Base-by-base conservation (phyloP, 2,888 invertebrate genomes). In the Hydropsyche betteni region DNA sequence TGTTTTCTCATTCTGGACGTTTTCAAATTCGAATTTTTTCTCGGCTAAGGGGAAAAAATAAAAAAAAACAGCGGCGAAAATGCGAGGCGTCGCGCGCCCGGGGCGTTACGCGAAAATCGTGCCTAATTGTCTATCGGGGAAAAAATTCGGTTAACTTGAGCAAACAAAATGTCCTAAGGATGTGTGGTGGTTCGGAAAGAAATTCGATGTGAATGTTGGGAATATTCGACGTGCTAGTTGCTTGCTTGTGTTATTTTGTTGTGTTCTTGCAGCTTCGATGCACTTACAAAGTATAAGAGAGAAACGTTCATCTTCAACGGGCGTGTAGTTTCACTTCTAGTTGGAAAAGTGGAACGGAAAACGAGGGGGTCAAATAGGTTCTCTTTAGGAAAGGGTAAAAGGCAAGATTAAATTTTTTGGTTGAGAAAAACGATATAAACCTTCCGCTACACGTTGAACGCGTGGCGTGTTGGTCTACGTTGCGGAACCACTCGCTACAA, bases 371-470 rank as follows among this genome's bases (percentile, higher is more conserved):
- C 52, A 70, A 70, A 70, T 70, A 70, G 53, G 70, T 70, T 70
- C 53, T 33, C 14, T 24, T 34, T 7, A 36, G 53, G 70, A 51
- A 69, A 50, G 69, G 69, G 70, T 70, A 53, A 70, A 52, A 72
- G 72, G 72, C 72, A 24, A 72, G 72, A 72, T 72, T 72, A 72
- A 55, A 72, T 72, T 72, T 72, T 72, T 72, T 61, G 72, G 72
- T 44, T 53, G 70, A 70, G 70, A 33, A 70, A 70, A 70, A 52
- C 70, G 34, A 70, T 70, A 70, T 70, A 53, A 70, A 53, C 70
- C 70, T 16, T 16, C 44, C 16, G 58, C 14, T 58, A 58, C 58
- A 58, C 58, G 58, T 58, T 24, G 14, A 58, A 24, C 24, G n/a
- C 53, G 53, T n/a, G 16, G 53, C 53, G 24, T 24, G 14, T 44